These are phyloP conservation scores for Girardinichthys multiradiatus DNA, from an alignment of 2,113 vertebrate genomes.

Conservation along the genomic window DNA sequence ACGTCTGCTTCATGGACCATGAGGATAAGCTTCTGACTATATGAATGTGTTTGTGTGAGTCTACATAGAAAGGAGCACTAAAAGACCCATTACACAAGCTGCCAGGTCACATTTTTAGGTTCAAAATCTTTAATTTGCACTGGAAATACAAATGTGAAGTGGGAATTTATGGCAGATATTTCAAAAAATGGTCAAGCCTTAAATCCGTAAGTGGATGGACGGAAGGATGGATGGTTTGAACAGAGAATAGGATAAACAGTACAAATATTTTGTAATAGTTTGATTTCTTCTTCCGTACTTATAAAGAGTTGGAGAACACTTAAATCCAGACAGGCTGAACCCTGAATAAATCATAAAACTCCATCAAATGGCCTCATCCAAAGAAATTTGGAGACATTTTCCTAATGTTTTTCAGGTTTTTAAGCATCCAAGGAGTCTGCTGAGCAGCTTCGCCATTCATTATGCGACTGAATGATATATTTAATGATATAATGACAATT, in stretches of 20 bases:
- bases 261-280: too few relatives aligned
- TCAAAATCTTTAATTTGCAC: too few relatives aligned
- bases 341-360: neutral
- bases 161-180: too few relatives aligned
- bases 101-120: too few relatives aligned
- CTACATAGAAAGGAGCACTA: neutral
- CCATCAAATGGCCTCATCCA: neutral
- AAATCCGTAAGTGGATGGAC: too few relatives aligned
- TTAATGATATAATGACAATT: conserved; percentile 31
- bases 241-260: too few relatives aligned
- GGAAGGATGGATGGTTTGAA: neutral
- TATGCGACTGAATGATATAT: conserved; percentile 27
- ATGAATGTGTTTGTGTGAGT: neutral
- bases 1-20: conserved; percentile 4
- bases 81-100: neutral
- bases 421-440: neutral
- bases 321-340: neutral
- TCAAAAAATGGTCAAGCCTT: too few relatives aligned
- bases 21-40: neutral
- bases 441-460: conserved; percentile 12
- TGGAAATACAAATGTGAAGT: too few relatives aligned
- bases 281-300: too few relatives aligned
- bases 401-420: neutral
- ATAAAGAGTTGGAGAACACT: neutral
- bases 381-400: neutral